Evolutionary conservation across 2,888 invertebrate species (phyloP), one percentile per base, ranked within the genome.

Genomic region (Tenthredo livida): DNA sequence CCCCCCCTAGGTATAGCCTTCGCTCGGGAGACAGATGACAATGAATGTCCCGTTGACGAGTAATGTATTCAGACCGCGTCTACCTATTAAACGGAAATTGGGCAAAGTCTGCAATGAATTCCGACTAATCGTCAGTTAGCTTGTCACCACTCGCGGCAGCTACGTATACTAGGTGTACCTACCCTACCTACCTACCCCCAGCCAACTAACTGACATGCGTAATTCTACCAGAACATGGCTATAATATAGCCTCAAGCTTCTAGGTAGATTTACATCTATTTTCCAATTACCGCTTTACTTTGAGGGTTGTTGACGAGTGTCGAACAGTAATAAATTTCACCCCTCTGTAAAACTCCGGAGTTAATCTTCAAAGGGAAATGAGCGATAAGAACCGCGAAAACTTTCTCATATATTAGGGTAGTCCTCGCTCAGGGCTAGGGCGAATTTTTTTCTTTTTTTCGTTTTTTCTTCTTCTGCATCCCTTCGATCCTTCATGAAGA

Each of bases 61-160:
- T 77, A 77, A 77, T 50, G 50, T 77, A 77, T 77, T 77, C 77
- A 77, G 15, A 50, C 29, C 77, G 25, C 77, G 77, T 77, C 12
- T 50, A 77, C 77, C 77, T 47, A 77, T 77, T 77, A 77, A 77
- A 77, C 50, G 77, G 77, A 77, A 77, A 77, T 77, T 77, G 77
- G 77, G 77, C 54, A 77, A 77, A 77, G 77, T 77, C 50, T 50
- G 50, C 25, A 29, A 77, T 77, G 78, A 80, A 80, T 80, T 80
- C 33, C 25, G 78, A 80, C 78, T 80, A 33, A 80, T 80, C 78
- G 78, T 61, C 58, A 37, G 58, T 37, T 37, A 61, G 78, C 78
- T 80, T 61, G 78, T 80, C 78, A 61, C 61, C 61, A 61, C 9
- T 58, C 17, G 37, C 17, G 37, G 2, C 10, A 12, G 21, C 10